Evolutionary conservation across 1,140 invertebrate genomes (phyloP).

Genomic region (Brachionus asplanchnoidis): DNA sequence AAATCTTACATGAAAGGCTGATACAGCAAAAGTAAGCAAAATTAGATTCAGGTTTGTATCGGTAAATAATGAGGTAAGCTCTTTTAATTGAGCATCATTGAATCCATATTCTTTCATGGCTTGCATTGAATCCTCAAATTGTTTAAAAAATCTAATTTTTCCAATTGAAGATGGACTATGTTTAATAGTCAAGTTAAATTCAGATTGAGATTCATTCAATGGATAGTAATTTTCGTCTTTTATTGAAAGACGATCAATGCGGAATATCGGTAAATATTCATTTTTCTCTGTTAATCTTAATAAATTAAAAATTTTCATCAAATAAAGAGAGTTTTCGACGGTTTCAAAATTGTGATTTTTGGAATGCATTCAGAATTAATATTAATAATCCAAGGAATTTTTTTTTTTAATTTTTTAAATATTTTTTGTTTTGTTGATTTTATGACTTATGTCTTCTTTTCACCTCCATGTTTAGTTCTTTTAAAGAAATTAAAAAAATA

Average conservation of each 20-base stretch:
- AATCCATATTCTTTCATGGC: slow-evolving; percentile 66
- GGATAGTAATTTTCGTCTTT: slow-evolving; percentile 43
- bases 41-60: slow-evolving; percentile 90
- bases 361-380: no score
- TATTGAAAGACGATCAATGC: slow-evolving; percentile 43
- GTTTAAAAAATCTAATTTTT: slow-evolving; percentile 65
- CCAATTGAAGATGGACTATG: slow-evolving; percentile 60
- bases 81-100: slow-evolving; percentile 85
- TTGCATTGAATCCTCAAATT: slow-evolving; percentile 72
- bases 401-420: no score
- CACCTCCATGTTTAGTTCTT: no score
- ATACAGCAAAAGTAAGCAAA: slow-evolving; percentile 82
- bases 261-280: slow-evolving; percentile 42
- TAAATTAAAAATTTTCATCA: not conserved
- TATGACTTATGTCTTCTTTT: no score
- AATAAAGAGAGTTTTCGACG: not conserved
- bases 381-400: no score
- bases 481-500: no score
- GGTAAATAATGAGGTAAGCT: slow-evolving; percentile 89
- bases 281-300: slow-evolving; percentile 37
- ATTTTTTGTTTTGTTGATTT: no score
- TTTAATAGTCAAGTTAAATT: slow-evolving; percentile 54
- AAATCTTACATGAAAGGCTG: slow-evolving; percentile 80
- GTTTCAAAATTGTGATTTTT: no score
- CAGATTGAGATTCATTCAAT: slow-evolving; percentile 46